Conservation (phyloP, 2,797 vertebrate genomes). For the Anniella stebbinsi region DNA sequence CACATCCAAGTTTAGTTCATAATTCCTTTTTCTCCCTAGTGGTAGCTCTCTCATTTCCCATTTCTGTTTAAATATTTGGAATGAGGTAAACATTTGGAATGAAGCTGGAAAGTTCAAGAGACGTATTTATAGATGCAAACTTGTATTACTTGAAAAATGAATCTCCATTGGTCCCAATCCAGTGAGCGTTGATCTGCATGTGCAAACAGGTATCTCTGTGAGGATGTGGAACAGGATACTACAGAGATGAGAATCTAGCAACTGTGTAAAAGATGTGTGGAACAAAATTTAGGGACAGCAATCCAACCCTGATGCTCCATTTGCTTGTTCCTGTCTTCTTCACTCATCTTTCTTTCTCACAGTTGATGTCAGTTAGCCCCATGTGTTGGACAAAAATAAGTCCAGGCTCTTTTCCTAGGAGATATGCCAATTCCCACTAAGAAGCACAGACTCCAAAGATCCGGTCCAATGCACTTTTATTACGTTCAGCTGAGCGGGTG, state of each 20-base stretch:
- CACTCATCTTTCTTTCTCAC: no score
- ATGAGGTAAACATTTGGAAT: not conserved
- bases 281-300: no score
- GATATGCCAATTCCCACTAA: no score
- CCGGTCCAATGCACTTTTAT: no score
- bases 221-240: not conserved
- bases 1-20: not conserved
- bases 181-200: not conserved
- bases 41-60: not conserved
- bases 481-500: no score
- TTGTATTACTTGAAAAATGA: not conserved
- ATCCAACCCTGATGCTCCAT: no score
- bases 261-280: not conserved
- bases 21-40: not conserved
- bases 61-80: not conserved
- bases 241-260: not conserved
- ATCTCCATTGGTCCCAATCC: not conserved
- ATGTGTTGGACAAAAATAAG: no score
- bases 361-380: no score
- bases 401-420: no score
- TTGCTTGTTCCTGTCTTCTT: no score
- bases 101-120: not conserved
- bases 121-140: not conserved
- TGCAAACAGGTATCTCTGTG: not conserved
- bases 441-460: no score